Evolutionary conservation across 2,113 vertebrate genomes (phyloP), one percentile per base, ranked within the genome.

Genomic region (Anolis sagrei): DNA sequence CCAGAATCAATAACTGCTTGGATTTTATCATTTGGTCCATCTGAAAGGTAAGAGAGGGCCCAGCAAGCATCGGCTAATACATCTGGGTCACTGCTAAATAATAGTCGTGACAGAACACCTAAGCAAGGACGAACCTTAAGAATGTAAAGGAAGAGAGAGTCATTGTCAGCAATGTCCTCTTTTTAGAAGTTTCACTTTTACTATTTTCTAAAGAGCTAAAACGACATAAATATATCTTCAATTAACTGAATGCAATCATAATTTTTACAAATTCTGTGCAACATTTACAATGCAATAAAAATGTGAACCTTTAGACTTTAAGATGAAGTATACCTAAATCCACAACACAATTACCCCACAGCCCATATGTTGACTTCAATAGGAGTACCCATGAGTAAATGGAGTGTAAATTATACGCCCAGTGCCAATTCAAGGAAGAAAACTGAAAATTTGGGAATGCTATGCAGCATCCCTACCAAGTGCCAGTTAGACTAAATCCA

Each of bases 1-100:
- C 98, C 98, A 36, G 98, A 98, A 93, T 98, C 98, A 89, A 98
- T 98, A 90, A 98, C 98, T 13, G 97, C 97, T 95, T 98, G 98
- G 93, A 98, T 98, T 96, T 98, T 98, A 90, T 98, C 98, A 89
- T 98, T 98, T 29, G 98, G 97, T 87, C 98, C 98, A 88, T 98
- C 98, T 5, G 98, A 98, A 87, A 98, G 97, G 90, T 98, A 98
- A 84, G 97, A 98, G 76, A 98, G 97, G 51, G 98, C 98, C 98
- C 98, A 98, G 94, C 98, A 98, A 64, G 98, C 98, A 91, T 98
- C 98, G 87, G 98, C 98, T 92, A 98, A 93, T 23, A 98, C 97
- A 93, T 98, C 98, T 23, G 98, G 96, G 84, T 98, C 98, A 91
- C 97, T 98, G 94, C 97, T 98, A 94, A 98, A 98, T 85, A 98